Percentiles rank a stretch among this genome's conserved stretches.
phyloP scores from a whole-genome alignment of 1,140 invertebrate species.

The Odontomachus brunneus region DNA sequence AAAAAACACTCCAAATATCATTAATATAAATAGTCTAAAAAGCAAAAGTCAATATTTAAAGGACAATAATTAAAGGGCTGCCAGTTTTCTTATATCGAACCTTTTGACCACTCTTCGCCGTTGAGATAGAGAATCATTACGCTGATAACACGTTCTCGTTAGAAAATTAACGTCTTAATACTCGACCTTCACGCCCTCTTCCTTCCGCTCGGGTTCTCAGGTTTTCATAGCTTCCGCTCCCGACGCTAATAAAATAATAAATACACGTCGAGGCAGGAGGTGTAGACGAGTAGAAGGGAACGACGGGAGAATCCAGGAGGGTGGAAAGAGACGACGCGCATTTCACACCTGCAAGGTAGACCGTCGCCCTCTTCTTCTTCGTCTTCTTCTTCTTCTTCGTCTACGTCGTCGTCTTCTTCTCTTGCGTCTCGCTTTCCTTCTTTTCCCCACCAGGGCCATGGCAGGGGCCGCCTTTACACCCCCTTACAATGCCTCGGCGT shows the following conservation, averaged over 20 bases:
- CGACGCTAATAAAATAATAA: conserved; percentile 79
- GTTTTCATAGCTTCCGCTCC: conserved; percentile 60
- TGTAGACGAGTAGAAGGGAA: conserved; percentile 56
- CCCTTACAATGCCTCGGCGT: conserved; percentile 80
- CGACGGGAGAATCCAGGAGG: conserved; percentile 55
- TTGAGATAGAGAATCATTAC: conserved; percentile 12
- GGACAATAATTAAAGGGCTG: not conserved
- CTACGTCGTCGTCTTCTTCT: conserved; percentile 15
- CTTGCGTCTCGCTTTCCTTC: conserved; percentile 54
- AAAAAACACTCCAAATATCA: too few relatives aligned
- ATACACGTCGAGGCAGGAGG: conserved; percentile 63
- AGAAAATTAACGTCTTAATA: conserved; percentile 35
- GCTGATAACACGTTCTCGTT: conserved; percentile 2
- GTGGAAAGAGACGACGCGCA: conserved; percentile 47
- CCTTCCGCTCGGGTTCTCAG: conserved; percentile 41
- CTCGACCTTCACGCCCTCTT: conserved; percentile 30
- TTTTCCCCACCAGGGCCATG: conserved; percentile 36
- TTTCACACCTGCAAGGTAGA: conserved; percentile 66
- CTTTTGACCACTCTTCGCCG: not conserved
- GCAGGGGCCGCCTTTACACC: conserved; percentile 60
- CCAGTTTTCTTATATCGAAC: not conserved
- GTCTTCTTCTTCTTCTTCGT: conserved; percentile 1
- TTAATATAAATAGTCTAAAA: not conserved
- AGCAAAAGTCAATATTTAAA: not conserved
- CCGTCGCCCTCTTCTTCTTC: conserved; percentile 20